Base-by-base conservation (phyloP, 2,888 invertebrate species). In the Corythucha ciliata region DNA sequence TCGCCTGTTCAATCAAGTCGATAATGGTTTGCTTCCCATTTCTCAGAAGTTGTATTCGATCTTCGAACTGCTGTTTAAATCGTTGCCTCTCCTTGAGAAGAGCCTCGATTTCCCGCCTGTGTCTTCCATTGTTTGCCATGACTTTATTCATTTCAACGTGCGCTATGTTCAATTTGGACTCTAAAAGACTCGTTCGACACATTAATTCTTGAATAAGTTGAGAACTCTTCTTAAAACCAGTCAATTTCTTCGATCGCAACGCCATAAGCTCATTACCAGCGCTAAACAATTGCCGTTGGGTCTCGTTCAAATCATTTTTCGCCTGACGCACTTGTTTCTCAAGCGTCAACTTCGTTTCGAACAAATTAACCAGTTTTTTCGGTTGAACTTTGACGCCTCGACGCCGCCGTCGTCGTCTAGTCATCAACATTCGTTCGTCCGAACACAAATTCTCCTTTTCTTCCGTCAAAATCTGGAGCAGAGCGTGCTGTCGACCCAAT, bases 1-100 rank as follows among this genome's bases (percentile, higher is more conserved):
- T 91, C 0, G 91, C 86, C 61, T 86, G 84, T 62, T 92, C 91
- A 54, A 93, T 84, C 52, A 90, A 70, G 63, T 89, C 89, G 60
- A 85, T 77, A 65, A 90, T 87, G 62, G 83, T 78, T 54, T 81
- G 80, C 64, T 91, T 88, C 2, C 89, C 84, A 32, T 78, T 75
- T 64, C 80, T 80, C 44, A 90, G 73, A 49, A 52, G 33, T 6
- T 49, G 52, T 3, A 58, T 42, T 63, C 89, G 74, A 61, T 80
- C 79, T 64, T 82, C 80, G 80, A 89, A 89, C 55, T 85, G 73
- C 4, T 76, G 73, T 67, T 91, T 91, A 68, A 91, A 93, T 60
- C 81, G 80, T 21, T 80, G 76, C 25, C 92, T 76, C 68, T 91
- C 90, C 55, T 83, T 79, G 1, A 92, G 68, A 59, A 90, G 74